A percentile compares a stretch with the other conserved stretches of the same genome.
phyloP scores from a whole-genome alignment of 2,888 invertebrate genomes.

The Hanleya hanleyi region DNA sequence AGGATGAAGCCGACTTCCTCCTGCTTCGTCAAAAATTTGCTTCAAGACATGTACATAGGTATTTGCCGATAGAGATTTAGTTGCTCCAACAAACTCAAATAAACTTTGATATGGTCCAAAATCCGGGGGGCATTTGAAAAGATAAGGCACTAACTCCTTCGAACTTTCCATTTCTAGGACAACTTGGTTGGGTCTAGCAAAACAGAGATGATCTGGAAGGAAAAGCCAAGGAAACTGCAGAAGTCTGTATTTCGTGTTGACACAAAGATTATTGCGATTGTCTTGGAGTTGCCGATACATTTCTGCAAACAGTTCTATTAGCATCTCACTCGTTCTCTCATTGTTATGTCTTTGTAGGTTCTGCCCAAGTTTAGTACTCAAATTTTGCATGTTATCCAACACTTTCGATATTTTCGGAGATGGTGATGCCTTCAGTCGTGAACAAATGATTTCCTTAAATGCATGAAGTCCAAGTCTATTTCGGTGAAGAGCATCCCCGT shows the following conservation, averaged over 20 bases:
- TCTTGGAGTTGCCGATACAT: background rate
- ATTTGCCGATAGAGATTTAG: slow-evolving; percentile 30
- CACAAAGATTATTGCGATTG: background rate
- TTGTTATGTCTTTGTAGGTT: background rate
- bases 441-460: too few relatives aligned
- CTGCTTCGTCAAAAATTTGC: slow-evolving; percentile 24
- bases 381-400: too few relatives aligned
- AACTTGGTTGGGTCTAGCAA: slow-evolving; percentile 39
- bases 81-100: slow-evolving; percentile 46
- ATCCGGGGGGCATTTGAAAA: slow-evolving; percentile 40
- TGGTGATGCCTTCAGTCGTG: too few relatives aligned
- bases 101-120: slow-evolving; percentile 41
- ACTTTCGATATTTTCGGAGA: too few relatives aligned
- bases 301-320: background rate
- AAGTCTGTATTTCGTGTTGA: background rate
- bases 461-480: too few relatives aligned
- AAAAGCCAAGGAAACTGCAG: background rate
- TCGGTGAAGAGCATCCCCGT: too few relatives aligned
- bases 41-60: slow-evolving; percentile 45
- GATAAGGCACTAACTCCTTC: slow-evolving; percentile 46
- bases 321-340: background rate
- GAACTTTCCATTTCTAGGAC: slow-evolving; percentile 24
- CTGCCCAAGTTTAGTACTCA: background rate
- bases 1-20: slow-evolving; percentile 29
- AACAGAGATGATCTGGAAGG: slow-evolving; percentile 17